Percentiles rank a stretch among this genome's conserved stretches.
Evolutionary conservation across 2,113 vertebrate genomes (phyloP).

Genomic region (Phrynosoma platyrhinos): DNA sequence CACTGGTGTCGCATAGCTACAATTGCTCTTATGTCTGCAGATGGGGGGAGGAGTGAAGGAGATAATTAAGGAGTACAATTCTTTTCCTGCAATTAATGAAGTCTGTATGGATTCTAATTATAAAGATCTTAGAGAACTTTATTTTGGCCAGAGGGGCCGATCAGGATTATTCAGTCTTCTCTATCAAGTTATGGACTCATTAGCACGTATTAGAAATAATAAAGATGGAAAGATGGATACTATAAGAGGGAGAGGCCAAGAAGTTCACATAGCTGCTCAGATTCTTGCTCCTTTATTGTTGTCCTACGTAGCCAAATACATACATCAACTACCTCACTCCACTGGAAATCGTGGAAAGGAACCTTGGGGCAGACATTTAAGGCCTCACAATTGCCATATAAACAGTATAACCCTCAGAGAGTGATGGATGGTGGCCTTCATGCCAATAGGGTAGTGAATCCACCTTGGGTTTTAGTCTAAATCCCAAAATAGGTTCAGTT

Average conservation of each 20-base stretch:
- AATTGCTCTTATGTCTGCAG: background rate
- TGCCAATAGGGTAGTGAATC: too few species aligned
- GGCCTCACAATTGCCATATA: background rate
- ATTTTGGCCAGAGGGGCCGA: conserved; percentile 27
- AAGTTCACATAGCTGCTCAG: background rate
- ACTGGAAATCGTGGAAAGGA: background rate
- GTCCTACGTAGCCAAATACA: background rate
- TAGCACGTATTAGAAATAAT: conserved; percentile 27
- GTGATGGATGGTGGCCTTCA: too few species aligned
- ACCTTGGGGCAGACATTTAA: background rate
- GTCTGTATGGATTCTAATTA: conserved; percentile 13
- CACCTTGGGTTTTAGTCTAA: too few species aligned
- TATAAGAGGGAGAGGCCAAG: background rate
- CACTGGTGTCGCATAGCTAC: background rate
- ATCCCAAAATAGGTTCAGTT: too few species aligned
- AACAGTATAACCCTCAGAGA: background rate
- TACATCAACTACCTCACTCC: background rate
- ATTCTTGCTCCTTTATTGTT: background rate
- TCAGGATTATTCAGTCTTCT: conserved; percentile 15
- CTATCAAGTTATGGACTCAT: conserved; percentile 22
- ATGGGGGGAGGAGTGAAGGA: background rate
- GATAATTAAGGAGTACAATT: background rate
- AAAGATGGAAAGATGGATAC: background rate
- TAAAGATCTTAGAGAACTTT: conserved; percentile 21
- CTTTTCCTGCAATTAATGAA: conserved; percentile 20